Percentiles rank a stretch among this genome's conserved stretches.
These are phyloP conservation scores for Nyctibius bracteatus DNA, from an alignment of 2,113 vertebrate species.

Conservation along the genomic window DNA sequence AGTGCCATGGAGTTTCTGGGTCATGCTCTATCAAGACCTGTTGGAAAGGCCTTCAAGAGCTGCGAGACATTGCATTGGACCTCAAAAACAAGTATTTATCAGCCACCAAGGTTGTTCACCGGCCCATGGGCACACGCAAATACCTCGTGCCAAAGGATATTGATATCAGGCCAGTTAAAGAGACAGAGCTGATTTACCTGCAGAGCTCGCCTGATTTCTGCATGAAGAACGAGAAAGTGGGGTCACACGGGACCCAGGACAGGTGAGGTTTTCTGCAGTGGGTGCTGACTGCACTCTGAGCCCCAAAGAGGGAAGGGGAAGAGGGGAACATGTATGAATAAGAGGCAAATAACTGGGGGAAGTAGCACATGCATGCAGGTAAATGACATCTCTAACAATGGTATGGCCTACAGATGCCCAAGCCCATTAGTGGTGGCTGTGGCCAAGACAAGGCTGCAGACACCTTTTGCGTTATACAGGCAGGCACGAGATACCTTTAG, in stretches of 20 bases:
- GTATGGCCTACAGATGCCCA: background rate
- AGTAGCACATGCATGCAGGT: background rate
- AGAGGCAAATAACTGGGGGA: background rate
- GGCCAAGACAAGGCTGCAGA: background rate
- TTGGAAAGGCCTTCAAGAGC: slow-evolving; percentile 94
- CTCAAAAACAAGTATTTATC: slow-evolving; percentile 96
- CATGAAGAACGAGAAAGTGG: slow-evolving; percentile 90
- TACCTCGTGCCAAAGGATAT: slow-evolving; percentile 98
- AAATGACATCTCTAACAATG: background rate
- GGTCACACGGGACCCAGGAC: slow-evolving; percentile 94
- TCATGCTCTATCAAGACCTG: slow-evolving; percentile 98
- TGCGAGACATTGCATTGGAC: slow-evolving; percentile 89
- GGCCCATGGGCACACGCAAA: slow-evolving; percentile 94
- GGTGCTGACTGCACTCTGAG: background rate
- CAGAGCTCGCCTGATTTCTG: slow-evolving; percentile 97
- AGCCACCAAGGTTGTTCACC: slow-evolving; percentile 94
- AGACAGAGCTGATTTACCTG: slow-evolving; percentile 95
- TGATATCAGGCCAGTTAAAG: slow-evolving; percentile 91
- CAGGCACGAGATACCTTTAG: background rate
- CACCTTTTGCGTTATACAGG: background rate
- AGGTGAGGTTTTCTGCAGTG: slow-evolving; percentile 73
- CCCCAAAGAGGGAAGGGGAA: background rate
- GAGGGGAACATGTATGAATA: background rate
- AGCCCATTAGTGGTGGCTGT: background rate
- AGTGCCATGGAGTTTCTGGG: slow-evolving; percentile 96